Percentiles rank a stretch among this genome's conserved stretches.
Conservation (phyloP, 2,113 vertebrate genomes). For the Amazona vittata region DNA sequence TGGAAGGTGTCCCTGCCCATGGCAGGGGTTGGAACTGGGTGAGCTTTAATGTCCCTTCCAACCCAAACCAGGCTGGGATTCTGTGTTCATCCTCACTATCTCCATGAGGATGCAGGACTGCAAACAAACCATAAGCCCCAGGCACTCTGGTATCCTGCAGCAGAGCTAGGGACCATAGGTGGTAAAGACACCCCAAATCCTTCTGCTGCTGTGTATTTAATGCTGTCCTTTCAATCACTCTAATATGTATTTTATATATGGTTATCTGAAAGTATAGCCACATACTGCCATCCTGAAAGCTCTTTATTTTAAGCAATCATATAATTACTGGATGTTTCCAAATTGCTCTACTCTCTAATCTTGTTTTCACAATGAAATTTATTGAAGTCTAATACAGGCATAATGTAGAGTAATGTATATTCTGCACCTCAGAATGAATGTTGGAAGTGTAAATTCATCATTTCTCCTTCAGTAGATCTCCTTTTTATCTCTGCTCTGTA, state of each 20-base stretch:
- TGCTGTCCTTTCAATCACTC: background rate
- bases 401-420: constrained; percentile 74
- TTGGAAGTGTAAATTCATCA: constrained; percentile 71
- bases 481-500: constrained; percentile 64
- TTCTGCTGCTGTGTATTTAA: background rate
- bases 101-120: background rate
- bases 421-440: constrained; percentile 56
- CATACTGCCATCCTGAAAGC: background rate
- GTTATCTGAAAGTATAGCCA: constrained; percentile 44
- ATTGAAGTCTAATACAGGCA: constrained; percentile 71
- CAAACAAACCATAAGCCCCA: background rate
- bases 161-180: background rate
- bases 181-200: background rate
- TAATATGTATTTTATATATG: background rate
- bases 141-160: background rate
- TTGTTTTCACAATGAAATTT: constrained; percentile 76
- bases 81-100: background rate
- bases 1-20: background rate
- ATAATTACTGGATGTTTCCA: constrained; percentile 63
- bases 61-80: background rate
- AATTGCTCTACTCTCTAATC: constrained; percentile 67
- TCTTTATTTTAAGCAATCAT: constrained; percentile 63
- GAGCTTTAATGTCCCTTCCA: background rate
- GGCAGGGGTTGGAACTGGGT: background rate
- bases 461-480: constrained; percentile 61